phyloP scores from a whole-genome alignment of 2,888 invertebrate species.

The Cantharis rustica region DNA sequence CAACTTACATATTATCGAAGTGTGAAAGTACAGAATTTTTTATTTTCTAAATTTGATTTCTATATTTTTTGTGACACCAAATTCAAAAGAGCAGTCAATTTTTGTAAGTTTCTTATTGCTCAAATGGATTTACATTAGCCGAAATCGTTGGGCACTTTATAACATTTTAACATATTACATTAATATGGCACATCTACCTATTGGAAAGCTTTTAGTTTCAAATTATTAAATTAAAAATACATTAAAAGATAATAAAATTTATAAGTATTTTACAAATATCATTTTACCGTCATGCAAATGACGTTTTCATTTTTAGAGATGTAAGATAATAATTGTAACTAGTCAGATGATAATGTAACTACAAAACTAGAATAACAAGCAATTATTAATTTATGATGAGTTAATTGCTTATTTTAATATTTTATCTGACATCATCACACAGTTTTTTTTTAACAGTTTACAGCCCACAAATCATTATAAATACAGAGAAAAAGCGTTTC shows the following conservation, averaged over 20 bases:
- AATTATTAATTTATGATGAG: neutral
- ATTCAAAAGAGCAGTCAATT: neutral
- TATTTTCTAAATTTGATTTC: neutral
- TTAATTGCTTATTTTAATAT: neutral
- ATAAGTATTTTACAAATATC: neutral
- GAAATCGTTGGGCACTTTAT: neutral
- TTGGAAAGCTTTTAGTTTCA: neutral
- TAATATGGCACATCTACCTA: neutral
- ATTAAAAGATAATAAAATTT: neutral
- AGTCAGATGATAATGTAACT: neutral
- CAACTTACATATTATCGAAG: neutral
- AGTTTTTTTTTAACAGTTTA: neutral
- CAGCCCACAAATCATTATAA: neutral
- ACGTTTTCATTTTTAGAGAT: neutral
- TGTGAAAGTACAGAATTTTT: neutral
- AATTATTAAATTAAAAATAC: neutral
- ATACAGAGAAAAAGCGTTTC: slow-evolving; percentile 9
- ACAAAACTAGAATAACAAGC: neutral
- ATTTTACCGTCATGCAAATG: neutral
- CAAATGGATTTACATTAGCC: neutral
- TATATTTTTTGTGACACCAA: neutral
- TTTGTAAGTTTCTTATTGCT: neutral
- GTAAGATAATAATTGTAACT: neutral
- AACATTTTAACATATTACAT: neutral
- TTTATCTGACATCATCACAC: neutral